Evolutionary conservation across 2,888 invertebrate species (phyloP).

Genomic region (Chaetogeoica ovagalla): DNA sequence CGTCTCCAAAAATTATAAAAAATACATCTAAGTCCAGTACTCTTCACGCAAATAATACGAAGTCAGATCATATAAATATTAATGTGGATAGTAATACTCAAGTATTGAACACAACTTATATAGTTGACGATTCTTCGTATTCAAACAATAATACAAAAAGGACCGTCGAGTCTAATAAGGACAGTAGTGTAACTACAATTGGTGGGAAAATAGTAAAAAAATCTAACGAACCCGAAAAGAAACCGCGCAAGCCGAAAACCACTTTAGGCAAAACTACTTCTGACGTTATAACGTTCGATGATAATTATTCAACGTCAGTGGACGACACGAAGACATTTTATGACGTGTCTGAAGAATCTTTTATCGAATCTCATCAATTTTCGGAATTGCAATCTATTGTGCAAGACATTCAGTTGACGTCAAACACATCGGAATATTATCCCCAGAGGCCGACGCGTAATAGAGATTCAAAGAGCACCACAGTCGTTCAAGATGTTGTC

Average conservation of each 20-base stretch:
- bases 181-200: conserved; percentile 47
- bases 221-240: neutral
- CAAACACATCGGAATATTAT: conserved; percentile 36
- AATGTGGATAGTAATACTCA: neutral
- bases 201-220: conserved; percentile 55
- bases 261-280: neutral
- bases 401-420: conserved; percentile 34
- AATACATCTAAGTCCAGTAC: neutral
- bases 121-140: neutral
- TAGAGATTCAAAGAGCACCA: neutral
- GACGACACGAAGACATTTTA: neutral
- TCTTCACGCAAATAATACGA: neutral
- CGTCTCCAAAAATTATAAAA: neutral
- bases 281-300: neutral
- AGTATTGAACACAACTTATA: conserved; percentile 23
- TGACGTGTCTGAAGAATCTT: conserved; percentile 28
- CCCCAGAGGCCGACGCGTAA: conserved; percentile 13
- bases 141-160: neutral
- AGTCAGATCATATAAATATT: neutral
- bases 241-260: conserved; percentile 6
- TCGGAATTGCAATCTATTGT: conserved; percentile 27
- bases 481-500: neutral
- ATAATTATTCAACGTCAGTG: neutral
- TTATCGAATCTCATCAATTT: conserved; percentile 30
- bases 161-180: conserved; percentile 24